phyloP scores from a whole-genome alignment of 1,140 invertebrate species.

The Elymnias hypermnestra region DNA sequence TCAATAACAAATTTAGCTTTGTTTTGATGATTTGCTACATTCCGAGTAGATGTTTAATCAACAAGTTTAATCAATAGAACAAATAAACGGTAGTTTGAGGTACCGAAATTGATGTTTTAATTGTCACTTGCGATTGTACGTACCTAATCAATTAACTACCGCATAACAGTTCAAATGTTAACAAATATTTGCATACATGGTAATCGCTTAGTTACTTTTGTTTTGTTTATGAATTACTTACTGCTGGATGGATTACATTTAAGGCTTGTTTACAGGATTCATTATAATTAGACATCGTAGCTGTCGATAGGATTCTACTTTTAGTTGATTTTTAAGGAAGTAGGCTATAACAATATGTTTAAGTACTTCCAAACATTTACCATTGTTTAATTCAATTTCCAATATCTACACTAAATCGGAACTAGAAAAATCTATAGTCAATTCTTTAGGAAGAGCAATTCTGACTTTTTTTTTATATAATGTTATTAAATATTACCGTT shows the following conservation, averaged over 20 bases:
- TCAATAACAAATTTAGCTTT: slow-evolving; percentile 41
- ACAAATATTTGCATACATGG: slow-evolving; percentile 19
- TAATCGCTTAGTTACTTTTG: slow-evolving; percentile 14
- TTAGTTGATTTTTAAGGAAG: no score
- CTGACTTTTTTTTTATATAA: no score
- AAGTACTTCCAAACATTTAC: background rate
- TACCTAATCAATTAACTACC: slow-evolving; percentile 25
- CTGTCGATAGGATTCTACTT: no score
- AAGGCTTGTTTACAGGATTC: slow-evolving; percentile 3
- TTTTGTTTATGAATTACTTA: slow-evolving; percentile 21
- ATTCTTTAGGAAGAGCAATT: no score
- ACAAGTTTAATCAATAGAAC: slow-evolving; percentile 42
- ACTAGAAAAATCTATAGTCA: no score
- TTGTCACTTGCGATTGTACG: slow-evolving; percentile 16
- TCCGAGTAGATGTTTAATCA: slow-evolving; percentile 43
- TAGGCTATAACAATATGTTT: no score
- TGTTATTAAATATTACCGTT: no score
- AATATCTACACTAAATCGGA: no score
- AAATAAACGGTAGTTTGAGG: slow-evolving; percentile 37
- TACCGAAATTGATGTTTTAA: slow-evolving; percentile 29
- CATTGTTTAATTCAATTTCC: no score
- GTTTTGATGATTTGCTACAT: slow-evolving; percentile 60
- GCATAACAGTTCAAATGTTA: slow-evolving; percentile 14
- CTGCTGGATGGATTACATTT: background rate
- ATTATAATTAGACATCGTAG: background rate